Conservation (phyloP, 1,140 invertebrate species). For the Lamellibrachia luymesi region DNA sequence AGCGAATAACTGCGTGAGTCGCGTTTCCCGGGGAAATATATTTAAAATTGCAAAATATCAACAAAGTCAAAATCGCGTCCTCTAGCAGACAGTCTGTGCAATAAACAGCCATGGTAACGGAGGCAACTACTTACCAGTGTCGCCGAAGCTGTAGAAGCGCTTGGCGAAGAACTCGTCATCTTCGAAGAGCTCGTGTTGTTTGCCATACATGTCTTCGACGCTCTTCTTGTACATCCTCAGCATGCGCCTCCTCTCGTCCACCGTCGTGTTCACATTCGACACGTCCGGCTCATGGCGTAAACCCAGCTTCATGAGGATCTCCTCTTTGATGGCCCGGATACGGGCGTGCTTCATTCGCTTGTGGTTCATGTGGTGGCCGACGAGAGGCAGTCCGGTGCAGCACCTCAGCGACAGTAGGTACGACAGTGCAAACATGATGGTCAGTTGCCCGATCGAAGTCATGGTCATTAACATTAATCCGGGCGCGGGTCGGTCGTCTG, state of each 20-base stretch:
- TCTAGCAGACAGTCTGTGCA: background rate
- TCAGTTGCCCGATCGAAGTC: background rate
- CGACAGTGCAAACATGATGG: background rate
- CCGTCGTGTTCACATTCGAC: slow-evolving; percentile 23
- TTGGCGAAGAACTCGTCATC: slow-evolving; percentile 28
- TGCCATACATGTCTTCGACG: slow-evolving; percentile 18
- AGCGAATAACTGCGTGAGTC: background rate
- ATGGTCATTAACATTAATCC: background rate
- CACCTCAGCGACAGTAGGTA: background rate
- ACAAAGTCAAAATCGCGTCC: background rate
- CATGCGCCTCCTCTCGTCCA: slow-evolving; percentile 25
- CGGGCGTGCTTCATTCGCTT: slow-evolving; percentile 21
- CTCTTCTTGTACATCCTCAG: slow-evolving; percentile 27
- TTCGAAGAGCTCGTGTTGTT: slow-evolving; percentile 21
- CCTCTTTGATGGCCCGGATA: slow-evolving; percentile 23
- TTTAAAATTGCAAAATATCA: background rate
- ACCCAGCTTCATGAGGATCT: slow-evolving; percentile 17
- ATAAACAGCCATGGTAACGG: background rate
- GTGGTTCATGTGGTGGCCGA: slow-evolving; percentile 22
- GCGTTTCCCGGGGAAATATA: too few species aligned
- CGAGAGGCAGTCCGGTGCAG: background rate
- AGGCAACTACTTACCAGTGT: slow-evolving; percentile 22
- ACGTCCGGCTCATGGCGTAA: slow-evolving; percentile 18
- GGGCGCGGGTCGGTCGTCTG: background rate
- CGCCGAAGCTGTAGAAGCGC: slow-evolving; percentile 27